Conservation (phyloP, 2,888 invertebrate genomes). For the Folsomia candida region DNA sequence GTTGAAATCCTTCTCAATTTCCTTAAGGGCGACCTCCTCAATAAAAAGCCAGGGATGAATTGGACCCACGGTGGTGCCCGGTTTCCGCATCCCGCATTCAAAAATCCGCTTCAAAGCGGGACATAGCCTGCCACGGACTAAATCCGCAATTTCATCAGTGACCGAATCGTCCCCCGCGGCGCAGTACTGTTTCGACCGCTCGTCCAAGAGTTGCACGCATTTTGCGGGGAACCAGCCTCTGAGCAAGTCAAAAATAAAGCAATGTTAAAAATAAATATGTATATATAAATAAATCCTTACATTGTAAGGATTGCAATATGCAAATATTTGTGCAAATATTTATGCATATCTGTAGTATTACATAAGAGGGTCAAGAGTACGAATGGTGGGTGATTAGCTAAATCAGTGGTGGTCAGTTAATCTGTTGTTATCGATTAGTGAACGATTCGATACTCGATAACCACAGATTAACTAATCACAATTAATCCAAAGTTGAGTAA, state of each 20-base stretch:
- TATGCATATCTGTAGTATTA: no score
- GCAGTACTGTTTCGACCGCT: conserved; percentile 85
- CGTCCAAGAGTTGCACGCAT: conserved; percentile 93
- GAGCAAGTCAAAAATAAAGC: not conserved
- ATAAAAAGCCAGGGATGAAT: conserved; percentile 99
- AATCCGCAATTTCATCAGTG: conserved; percentile 92
- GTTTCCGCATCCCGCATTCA: conserved; percentile 90
- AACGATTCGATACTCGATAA: no score
- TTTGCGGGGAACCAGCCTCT: conserved; percentile 93
- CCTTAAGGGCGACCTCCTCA: conserved; percentile 92
- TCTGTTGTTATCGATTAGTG: no score
- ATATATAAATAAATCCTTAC: not conserved
- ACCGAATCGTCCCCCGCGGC: conserved; percentile 96
- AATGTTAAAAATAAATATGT: not conserved
- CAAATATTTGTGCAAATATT: not conserved
- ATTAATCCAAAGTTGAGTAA: no score
- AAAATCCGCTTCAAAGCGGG: conserved; percentile 90
- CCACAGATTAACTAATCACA: no score
- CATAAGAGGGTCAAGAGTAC: no score
- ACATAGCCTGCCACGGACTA: conserved; percentile 89
- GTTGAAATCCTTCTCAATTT: conserved; percentile 96
- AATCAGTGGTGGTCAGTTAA: no score
- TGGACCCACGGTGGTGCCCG: conserved; percentile 69
- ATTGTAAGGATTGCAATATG: not conserved
- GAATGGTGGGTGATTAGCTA: no score